Evolutionary conservation across 2,797 vertebrate genomes (phyloP).

Genomic region (Syndactyla subalaris): DNA sequence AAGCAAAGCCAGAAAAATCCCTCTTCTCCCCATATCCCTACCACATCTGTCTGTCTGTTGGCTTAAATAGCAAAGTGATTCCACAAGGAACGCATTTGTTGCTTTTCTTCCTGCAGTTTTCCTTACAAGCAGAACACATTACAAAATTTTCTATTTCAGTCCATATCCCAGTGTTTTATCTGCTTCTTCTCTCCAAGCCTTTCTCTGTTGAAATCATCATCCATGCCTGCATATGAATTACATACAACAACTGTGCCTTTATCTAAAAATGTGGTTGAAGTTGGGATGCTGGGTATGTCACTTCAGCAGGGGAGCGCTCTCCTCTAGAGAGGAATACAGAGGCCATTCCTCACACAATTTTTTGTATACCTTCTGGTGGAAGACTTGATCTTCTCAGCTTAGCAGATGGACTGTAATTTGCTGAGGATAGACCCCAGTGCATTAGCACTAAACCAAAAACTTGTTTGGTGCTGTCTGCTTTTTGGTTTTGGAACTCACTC

Average conservation of each 20-base stretch:
- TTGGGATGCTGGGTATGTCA: not conserved
- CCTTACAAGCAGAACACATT: not conserved
- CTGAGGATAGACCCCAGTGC: not conserved
- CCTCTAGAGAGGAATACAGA: not conserved
- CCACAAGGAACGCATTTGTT: not conserved
- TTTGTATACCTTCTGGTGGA: not conserved
- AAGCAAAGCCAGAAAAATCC: conserved; percentile 43
- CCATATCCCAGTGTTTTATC: not conserved
- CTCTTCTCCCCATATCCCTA: conserved; percentile 5
- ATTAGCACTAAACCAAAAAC: not conserved
- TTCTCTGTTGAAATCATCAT: not conserved
- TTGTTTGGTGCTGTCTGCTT: not conserved
- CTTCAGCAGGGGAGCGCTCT: not conserved
- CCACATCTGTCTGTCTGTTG: conserved; percentile 33
- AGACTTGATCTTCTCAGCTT: not conserved
- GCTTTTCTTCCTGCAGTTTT: conserved; percentile 24
- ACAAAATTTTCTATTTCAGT: not conserved
- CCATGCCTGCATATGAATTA: not conserved
- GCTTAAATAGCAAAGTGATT: conserved; percentile 6
- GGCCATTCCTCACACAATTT: not conserved
- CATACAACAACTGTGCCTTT: accelerated
- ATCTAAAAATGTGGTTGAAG: not conserved
- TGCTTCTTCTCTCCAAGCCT: not conserved
- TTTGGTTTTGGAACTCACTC: not conserved
- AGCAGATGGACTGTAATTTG: not conserved